Base-by-base conservation (phyloP, 2,113 vertebrate species). In the Rhinolophus ferrumequinum region DNA sequence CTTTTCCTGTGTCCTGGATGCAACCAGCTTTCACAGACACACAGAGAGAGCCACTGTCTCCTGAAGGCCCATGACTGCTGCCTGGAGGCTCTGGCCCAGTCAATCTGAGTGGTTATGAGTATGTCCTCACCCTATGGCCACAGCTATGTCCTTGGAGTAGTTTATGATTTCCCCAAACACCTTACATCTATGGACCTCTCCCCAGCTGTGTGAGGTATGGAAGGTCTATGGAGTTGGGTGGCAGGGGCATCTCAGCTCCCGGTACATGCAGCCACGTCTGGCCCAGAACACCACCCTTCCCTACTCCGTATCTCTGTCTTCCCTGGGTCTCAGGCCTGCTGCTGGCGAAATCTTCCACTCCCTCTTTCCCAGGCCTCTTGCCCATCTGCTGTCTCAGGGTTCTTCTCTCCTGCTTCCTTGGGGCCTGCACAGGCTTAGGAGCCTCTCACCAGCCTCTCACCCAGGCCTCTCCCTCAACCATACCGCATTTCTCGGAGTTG, bases 171-270 rank as follows among this genome's bases (percentile, higher is more conserved):
- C 28, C 38, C 18, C 11, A 52, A 19, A 62, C 30, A 14, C 28
- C n/a, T 88, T 47, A 18, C 0, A 6, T 22, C 33, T 24, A 4
- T 1, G 22, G 22, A 35, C 6, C 16, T 16, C 7, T 87, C 2
- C 19, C 64, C 14, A 14, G 11, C 14, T 35, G 15, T 44, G n/a
- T 70, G 44, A 67, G 18, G 47, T 66, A 47, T 11, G n/a, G 58
- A n/a, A 19, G 33, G 14, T 44, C 22, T 28, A 69, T 21, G 28
- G 69, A 50, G 9, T 7, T 76, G 79, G 76, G 30, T 30, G 24
- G 41, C 30, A 60, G 24, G 7, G 38, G 19, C 0, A 8, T 14
- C 9, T 77, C 41, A 54, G 7, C 22, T 73, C 13, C 52, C 18
- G 41, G 84, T 13, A 47, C 4, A 2, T 30, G 33, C 24, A 79